Evolutionary conservation across 1,140 invertebrate genomes (phyloP).

Genomic region (Saccostrea echinata): DNA sequence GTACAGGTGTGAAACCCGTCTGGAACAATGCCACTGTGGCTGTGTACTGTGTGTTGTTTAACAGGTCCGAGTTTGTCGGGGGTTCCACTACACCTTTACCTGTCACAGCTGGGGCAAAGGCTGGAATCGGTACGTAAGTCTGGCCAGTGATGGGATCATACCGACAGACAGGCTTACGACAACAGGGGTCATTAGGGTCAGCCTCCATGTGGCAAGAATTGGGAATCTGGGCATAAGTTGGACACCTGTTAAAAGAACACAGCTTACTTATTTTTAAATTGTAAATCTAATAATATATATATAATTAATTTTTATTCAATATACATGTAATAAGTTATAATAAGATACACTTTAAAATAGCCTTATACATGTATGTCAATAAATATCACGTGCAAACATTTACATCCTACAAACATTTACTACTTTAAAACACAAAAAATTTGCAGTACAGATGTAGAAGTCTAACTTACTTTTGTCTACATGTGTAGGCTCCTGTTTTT

Average conservation of each 20-base stretch:
- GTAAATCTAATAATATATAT: no score
- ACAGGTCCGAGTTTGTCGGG: slow-evolving; percentile 46
- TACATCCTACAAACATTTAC: no score
- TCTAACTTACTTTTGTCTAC: slow-evolving; percentile 60
- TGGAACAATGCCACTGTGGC: slow-evolving; percentile 53
- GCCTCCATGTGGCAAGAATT: slow-evolving; percentile 67
- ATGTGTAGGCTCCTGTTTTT: slow-evolving; percentile 57
- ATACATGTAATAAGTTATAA: no score
- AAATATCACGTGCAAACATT: no score
- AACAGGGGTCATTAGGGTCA: slow-evolving; percentile 71
- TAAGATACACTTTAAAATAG: no score
- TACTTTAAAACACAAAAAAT: no score
- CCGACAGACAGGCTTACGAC: slow-evolving; percentile 65
- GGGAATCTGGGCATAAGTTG: slow-evolving; percentile 66
- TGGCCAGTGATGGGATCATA: slow-evolving; percentile 63
- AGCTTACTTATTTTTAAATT: no score
- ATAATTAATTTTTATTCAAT: no score
- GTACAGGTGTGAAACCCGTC: slow-evolving; percentile 60
- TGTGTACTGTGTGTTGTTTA: slow-evolving; percentile 51
- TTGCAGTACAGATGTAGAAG: background rate
- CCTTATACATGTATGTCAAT: no score
- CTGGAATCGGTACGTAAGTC: slow-evolving; percentile 61
- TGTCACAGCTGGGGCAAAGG: slow-evolving; percentile 62
- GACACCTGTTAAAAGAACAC: slow-evolving; percentile 64
- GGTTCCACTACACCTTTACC: slow-evolving; percentile 59